phyloP scores from a whole-genome alignment of 2,113 vertebrate species.

The Calidris pugnax region DNA sequence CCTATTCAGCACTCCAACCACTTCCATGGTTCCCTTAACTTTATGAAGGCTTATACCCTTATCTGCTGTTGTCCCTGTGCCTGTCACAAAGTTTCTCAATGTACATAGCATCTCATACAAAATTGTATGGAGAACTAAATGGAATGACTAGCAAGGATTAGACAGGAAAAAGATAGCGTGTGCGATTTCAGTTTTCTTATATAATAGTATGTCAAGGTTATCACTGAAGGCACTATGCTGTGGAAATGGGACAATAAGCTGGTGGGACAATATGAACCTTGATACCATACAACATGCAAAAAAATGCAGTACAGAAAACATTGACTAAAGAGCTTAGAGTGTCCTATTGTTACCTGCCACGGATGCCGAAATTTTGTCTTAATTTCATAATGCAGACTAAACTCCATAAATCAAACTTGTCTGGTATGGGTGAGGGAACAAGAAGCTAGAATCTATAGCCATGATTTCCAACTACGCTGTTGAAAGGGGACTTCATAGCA shows the following conservation, averaged over 20 bases:
- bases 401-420: not conserved
- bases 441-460: not conserved
- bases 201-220: not conserved
- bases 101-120: not conserved
- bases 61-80: not conserved
- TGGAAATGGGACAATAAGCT: not conserved
- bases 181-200: not conserved
- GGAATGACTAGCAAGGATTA: not conserved
- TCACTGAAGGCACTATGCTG: not conserved
- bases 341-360: not conserved
- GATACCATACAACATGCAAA: not conserved
- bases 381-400: not conserved
- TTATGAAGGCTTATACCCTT: not conserved
- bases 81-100: not conserved
- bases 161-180: not conserved
- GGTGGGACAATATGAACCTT: not conserved
- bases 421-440: not conserved
- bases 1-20: not conserved
- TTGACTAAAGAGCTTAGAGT: not conserved
- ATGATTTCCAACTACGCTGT: not conserved
- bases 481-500: not conserved
- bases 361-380: not conserved
- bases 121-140: not conserved
- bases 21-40: not conserved
- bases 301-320: not conserved